Conservation (phyloP, 1,140 invertebrate genomes). For the Bombus polaris region DNA sequence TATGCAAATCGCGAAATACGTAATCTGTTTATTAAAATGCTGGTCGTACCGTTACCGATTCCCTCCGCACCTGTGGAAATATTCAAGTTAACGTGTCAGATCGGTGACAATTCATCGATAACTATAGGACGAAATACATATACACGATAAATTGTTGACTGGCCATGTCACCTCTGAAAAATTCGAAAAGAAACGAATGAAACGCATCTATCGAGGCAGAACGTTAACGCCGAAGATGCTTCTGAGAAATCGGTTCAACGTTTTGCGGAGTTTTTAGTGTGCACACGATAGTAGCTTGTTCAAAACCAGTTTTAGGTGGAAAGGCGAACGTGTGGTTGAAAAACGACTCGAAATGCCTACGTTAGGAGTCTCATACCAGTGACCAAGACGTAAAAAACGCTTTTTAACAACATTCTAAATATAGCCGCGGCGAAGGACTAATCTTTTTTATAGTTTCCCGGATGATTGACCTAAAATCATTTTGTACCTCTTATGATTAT, state of each 20-base stretch:
- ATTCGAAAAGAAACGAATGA: no score
- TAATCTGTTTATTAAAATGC: conserved; percentile 26
- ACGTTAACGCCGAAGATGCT: conserved; percentile 18
- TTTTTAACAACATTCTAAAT: background rate
- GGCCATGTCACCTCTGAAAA: background rate
- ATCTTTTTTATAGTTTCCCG: background rate
- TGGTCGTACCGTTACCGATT: background rate
- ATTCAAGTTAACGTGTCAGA: background rate
- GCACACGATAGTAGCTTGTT: background rate
- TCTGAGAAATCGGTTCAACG: conserved; percentile 9
- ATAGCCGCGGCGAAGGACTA: background rate
- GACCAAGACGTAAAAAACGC: background rate
- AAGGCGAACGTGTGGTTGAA: background rate
- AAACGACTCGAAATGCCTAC: background rate
- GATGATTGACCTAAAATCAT: conserved; percentile 58
- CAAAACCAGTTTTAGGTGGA: conserved; percentile 51
- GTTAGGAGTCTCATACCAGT: background rate
- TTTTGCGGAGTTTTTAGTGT: conserved; percentile 12
- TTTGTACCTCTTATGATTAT: background rate
- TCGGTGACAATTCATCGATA: background rate
- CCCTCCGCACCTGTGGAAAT: background rate
- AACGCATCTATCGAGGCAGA: background rate
- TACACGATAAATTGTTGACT: background rate
- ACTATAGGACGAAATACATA: background rate
- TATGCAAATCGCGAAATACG: conserved; percentile 29